Percentiles rank a stretch among this genome's conserved stretches.
phyloP scores from a whole-genome alignment of 2,797 vertebrate genomes.

The Setipinna tenuifilis region DNA sequence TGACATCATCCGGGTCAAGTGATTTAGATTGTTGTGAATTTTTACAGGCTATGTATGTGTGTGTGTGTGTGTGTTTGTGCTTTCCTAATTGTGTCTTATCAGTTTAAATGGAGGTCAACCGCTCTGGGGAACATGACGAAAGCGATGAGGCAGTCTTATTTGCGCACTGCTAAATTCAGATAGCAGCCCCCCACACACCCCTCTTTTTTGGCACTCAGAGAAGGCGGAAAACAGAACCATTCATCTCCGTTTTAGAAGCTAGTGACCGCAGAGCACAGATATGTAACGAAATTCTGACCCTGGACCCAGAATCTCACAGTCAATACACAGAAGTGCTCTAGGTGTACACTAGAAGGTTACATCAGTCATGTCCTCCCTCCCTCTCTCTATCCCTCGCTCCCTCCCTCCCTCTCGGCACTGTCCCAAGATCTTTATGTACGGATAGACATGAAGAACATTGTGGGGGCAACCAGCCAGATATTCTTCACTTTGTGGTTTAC shows the following conservation, averaged over 20 bases:
- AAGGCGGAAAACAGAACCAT: not conserved
- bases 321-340: conserved; percentile 57
- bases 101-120: conserved; percentile 11
- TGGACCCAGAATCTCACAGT: conserved; percentile 66
- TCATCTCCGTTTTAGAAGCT: not conserved
- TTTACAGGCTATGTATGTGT: not conserved
- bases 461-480: not conserved
- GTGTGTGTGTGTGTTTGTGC: not conserved
- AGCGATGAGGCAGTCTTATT: not conserved
- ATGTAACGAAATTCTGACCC: conserved; percentile 57
- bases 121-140: not conserved
- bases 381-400: no score
- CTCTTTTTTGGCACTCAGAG: not conserved
- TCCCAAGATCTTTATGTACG: not conserved
- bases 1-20: not conserved
- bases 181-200: not conserved
- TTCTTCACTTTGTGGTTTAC: not conserved
- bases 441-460: not conserved
- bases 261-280: conserved; percentile 40
- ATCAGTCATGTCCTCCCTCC: conserved; percentile 48
- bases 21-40: not conserved
- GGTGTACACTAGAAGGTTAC: not conserved
- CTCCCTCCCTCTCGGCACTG: not conserved
- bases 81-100: not conserved
- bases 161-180: not conserved